Percentiles rank a stretch among this genome's conserved stretches.
Conservation (phyloP, 2,113 vertebrate species). For the Phrynosoma blainvillii region DNA sequence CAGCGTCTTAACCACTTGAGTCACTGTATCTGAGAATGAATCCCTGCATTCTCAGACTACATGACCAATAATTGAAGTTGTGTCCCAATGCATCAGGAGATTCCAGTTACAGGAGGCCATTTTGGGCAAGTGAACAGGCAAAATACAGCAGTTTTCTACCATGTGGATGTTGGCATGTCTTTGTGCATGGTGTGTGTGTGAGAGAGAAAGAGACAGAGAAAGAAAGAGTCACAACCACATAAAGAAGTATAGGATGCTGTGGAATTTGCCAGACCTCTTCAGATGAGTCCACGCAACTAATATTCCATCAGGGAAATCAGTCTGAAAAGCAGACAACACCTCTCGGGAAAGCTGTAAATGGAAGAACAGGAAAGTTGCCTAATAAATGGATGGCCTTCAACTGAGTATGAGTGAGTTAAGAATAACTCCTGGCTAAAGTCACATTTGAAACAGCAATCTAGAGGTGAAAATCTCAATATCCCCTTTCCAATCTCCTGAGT, state of each 20-base stretch:
- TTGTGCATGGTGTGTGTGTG: too few species aligned
- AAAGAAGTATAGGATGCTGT: not conserved
- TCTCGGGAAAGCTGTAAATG: not conserved
- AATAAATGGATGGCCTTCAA: conserved; percentile 34
- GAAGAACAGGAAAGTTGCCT: conserved; percentile 24
- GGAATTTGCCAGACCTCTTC: not conserved
- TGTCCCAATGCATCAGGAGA: not conserved
- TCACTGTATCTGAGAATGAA: too few species aligned
- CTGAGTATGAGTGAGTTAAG: conserved; percentile 52
- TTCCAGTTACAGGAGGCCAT: not conserved
- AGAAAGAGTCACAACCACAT: too few species aligned
- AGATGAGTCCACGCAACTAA: not conserved
- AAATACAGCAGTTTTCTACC: not conserved
- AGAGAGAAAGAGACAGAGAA: too few species aligned
- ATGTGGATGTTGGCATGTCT: too few species aligned
- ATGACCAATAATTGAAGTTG: not conserved
- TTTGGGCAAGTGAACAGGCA: not conserved
- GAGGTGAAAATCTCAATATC: conserved; percentile 48
- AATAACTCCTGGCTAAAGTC: conserved; percentile 23
- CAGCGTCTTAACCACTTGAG: too few species aligned
- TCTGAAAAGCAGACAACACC: not conserved
- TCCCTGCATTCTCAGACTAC: too few species aligned
- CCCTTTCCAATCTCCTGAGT: conserved; percentile 51
- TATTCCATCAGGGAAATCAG: conserved; percentile 1
- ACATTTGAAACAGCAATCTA: conserved; percentile 46